A percentile compares a stretch with the other conserved stretches of the same genome.
Conservation (phyloP, 1,140 invertebrate genomes). For the Hesperophylax magnus region DNA sequence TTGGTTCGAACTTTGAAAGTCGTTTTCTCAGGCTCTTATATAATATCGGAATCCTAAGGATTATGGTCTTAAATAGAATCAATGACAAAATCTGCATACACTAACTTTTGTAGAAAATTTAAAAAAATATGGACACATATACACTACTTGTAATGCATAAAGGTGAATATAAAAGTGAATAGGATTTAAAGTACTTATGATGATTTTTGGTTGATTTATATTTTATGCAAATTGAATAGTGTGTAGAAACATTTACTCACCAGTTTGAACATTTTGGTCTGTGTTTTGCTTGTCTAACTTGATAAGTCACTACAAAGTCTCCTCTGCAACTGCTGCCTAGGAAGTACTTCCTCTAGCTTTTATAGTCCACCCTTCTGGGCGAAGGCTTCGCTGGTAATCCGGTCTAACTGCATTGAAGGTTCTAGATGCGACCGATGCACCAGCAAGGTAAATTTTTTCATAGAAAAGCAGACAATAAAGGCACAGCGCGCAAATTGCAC, state of each 20-base stretch:
- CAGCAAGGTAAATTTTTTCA: slow-evolving; percentile 9
- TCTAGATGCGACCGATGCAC: slow-evolving; percentile 24
- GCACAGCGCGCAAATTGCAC: neutral
- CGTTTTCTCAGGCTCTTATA: too few species aligned
- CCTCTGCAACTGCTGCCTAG: slow-evolving; percentile 37
- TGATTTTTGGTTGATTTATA: too few species aligned
- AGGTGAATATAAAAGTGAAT: too few species aligned
- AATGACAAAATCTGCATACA: too few species aligned
- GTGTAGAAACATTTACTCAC: slow-evolving; percentile 19
- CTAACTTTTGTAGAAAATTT: too few species aligned
- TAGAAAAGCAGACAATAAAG: neutral
- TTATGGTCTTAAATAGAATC: too few species aligned
- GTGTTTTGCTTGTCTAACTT: slow-evolving; percentile 48
- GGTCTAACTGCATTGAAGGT: slow-evolving; percentile 41
- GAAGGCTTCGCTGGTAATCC: slow-evolving; percentile 22
- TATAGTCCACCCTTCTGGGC: slow-evolving; percentile 38
- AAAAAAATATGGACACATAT: too few species aligned
- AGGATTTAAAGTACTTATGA: too few species aligned
- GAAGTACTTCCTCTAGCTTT: slow-evolving; percentile 36
- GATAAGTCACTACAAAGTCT: slow-evolving; percentile 53
- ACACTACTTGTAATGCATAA: too few species aligned
- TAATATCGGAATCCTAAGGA: too few species aligned
- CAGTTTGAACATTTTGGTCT: slow-evolving; percentile 54
- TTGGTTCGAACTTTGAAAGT: too few species aligned
- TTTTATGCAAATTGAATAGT: too few species aligned